Percentiles rank a stretch among this genome's conserved stretches.
These are phyloP conservation scores for Glyptemys insculpta DNA, from an alignment of 2,797 vertebrate genomes.

Conservation along the genomic window DNA sequence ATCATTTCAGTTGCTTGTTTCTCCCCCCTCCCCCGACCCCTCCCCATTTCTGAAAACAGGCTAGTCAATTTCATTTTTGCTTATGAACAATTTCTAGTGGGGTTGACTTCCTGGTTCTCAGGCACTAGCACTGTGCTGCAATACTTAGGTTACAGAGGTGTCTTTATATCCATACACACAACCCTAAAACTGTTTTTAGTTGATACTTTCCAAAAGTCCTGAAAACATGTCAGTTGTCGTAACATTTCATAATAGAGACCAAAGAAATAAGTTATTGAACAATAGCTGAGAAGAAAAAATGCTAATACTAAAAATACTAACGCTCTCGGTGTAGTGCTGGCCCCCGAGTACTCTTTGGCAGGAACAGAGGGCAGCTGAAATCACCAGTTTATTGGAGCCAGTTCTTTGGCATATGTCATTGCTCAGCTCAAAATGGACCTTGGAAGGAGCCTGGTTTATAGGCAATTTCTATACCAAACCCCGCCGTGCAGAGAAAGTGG, in stretches of 20 bases:
- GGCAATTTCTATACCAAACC: constrained; percentile 42
- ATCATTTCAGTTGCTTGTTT: background rate
- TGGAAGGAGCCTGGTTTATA: constrained; percentile 55
- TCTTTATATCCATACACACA: background rate
- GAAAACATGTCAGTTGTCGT: constrained; percentile 9
- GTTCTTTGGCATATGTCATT: constrained; percentile 53
- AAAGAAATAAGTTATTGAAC: constrained; percentile 17
- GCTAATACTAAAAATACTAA: too few relatives aligned
- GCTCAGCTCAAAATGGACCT: constrained; percentile 68
- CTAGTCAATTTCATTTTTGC: background rate
- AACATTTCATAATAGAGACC: background rate
- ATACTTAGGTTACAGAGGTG: accelerated
- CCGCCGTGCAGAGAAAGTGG: constrained; percentile 23
- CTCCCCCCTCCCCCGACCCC: background rate
- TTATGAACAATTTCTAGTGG: background rate
- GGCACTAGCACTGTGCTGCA: background rate
- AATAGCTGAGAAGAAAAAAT: constrained; percentile 1
- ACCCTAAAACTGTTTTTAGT: background rate
- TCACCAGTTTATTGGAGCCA: constrained; percentile 46
- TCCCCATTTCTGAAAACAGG: background rate
- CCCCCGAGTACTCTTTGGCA: constrained; percentile 46
- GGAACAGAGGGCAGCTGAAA: constrained; percentile 52
- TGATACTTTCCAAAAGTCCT: constrained; percentile 1
- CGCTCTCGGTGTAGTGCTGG: background rate
- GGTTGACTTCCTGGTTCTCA: background rate